phyloP scores from a whole-genome alignment of 2,797 vertebrate genomes.

The Tolypeutes matacus region DNA sequence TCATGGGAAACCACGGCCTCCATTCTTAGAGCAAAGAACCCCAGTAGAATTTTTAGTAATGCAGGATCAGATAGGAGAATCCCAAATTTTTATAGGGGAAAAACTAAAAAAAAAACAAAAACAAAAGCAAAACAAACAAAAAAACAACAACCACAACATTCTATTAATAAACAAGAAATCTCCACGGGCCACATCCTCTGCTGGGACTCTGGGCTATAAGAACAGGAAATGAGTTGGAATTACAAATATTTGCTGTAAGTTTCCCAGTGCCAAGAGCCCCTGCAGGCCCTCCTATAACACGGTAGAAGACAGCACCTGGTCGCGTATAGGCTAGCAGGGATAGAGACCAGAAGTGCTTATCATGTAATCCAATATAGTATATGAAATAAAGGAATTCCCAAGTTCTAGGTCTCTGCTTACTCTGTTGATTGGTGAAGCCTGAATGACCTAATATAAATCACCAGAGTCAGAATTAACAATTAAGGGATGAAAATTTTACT shows the following conservation, averaged over 20 bases:
- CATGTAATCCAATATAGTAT: constrained; percentile 56
- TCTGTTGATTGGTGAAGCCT: constrained; percentile 59
- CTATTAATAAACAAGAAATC: constrained; percentile 33
- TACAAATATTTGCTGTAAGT: background rate
- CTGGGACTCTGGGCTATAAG: background rate
- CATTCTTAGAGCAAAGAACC: background rate
- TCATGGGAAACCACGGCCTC: background rate
- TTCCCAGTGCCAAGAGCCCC: background rate
- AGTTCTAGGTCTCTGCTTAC: constrained; percentile 58
- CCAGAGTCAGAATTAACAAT: constrained; percentile 46
- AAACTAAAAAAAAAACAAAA: background rate
- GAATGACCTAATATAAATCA: constrained; percentile 71
- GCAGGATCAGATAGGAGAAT: background rate
- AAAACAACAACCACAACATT: background rate
- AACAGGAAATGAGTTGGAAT: background rate
- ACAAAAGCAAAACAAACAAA: too few species aligned
- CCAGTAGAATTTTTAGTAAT: constrained; percentile 32
- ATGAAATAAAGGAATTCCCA: constrained; percentile 67
- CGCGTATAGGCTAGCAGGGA: constrained; percentile 41
- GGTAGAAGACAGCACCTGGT: constrained; percentile 54
- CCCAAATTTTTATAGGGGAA: background rate
- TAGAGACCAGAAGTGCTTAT: constrained; percentile 47
- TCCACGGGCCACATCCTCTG: background rate
- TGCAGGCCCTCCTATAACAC: constrained; percentile 1
- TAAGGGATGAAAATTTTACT: background rate